Evolutionary conservation across 2,888 invertebrate genomes (phyloP).

Genomic region (Aspidiotus destructor): DNA sequence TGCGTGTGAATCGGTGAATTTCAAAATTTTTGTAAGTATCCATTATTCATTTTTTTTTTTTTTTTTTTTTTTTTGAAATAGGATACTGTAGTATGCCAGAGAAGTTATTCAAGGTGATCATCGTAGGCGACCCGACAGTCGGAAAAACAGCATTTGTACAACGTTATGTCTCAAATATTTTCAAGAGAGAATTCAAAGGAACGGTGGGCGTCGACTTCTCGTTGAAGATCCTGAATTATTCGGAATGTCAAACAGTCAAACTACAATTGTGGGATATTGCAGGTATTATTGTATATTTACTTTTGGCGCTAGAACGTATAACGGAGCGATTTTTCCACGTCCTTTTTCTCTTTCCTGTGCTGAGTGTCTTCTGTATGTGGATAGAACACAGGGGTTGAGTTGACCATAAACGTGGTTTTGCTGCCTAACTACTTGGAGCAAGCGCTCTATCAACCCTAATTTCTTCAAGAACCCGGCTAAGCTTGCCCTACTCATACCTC

Average conservation of each 20-base stretch:
- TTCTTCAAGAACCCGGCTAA: too few relatives aligned
- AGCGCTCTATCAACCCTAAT: too few relatives aligned
- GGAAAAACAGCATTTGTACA: constrained; percentile 51
- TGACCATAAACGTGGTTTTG: too few relatives aligned
- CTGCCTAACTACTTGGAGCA: too few relatives aligned
- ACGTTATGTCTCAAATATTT: constrained; percentile 47
- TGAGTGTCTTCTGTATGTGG: too few relatives aligned
- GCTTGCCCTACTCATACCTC: too few relatives aligned
- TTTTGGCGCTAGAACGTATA: background rate
- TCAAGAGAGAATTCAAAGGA: constrained; percentile 47
- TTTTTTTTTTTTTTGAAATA: too few relatives aligned
- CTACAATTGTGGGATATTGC: constrained; percentile 53
- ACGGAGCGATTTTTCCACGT: too few relatives aligned
- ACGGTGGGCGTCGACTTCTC: constrained; percentile 53
- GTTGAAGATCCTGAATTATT: constrained; percentile 49
- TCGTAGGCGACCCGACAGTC: constrained; percentile 46
- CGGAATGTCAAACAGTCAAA: constrained; percentile 47
- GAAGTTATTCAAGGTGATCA: constrained; percentile 45
- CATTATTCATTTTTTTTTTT: too few relatives aligned
- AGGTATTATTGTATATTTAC: constrained; percentile 40
- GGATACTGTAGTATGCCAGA: constrained; percentile 39
- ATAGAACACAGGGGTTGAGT: too few relatives aligned
- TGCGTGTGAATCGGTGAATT: background rate
- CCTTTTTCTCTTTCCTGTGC: too few relatives aligned
- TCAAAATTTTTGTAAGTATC: background rate